phyloP scores from a whole-genome alignment of 2,113 vertebrate species.

The Erythrolamprus reginae region DNA sequence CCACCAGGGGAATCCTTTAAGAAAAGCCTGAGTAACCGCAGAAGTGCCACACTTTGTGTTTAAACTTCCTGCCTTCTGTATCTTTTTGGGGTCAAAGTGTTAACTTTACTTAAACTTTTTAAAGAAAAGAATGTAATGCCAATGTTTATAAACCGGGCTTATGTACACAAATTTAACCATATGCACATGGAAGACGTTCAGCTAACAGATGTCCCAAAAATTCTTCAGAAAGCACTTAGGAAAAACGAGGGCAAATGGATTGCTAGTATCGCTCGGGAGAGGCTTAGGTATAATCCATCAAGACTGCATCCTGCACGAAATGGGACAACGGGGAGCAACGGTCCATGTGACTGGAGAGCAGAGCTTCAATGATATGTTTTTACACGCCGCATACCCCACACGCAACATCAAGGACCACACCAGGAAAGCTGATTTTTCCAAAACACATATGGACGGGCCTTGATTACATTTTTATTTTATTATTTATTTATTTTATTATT shows the following conservation, averaged over 20 bases:
- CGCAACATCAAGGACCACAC: not conserved
- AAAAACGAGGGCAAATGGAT: constrained; percentile 7
- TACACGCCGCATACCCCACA: accelerated
- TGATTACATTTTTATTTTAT: no score
- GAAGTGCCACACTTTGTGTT: not conserved
- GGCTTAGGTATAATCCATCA: not conserved
- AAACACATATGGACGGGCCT: not conserved
- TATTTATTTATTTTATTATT: no score
- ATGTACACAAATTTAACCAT: constrained; percentile 26
- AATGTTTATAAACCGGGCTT: constrained; percentile 48
- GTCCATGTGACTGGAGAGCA: accelerated
- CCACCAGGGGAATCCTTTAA: constrained; percentile 1
- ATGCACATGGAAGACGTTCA: constrained; percentile 37
- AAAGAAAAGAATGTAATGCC: constrained; percentile 25
- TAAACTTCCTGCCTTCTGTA: constrained; percentile 20
- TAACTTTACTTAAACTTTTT: constrained; percentile 19
- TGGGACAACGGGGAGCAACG: not conserved
- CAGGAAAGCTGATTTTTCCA: not conserved
- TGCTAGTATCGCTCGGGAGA: not conserved
- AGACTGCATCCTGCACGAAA: not conserved
- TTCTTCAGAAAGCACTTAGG: not conserved
- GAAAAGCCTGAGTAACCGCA: not conserved
- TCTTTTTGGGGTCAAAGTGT: constrained; percentile 29
- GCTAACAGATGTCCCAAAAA: constrained; percentile 44
- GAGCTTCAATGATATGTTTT: not conserved